Evolutionary conservation across 2,888 invertebrate genomes (phyloP).

Genomic region (Eudemis profundana): DNA sequence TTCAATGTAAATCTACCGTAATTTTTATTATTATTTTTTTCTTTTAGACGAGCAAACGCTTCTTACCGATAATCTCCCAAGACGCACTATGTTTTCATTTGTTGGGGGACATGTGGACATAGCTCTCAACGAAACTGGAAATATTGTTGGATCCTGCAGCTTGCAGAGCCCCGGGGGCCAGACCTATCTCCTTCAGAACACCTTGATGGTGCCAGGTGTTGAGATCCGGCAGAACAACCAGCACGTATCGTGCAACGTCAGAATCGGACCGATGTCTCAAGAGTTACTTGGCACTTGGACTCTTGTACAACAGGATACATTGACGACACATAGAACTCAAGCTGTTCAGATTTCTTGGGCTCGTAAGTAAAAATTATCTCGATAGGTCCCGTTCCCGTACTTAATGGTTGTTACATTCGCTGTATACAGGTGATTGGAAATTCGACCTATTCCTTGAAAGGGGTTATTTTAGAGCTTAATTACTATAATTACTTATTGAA

Average conservation of each 20-base stretch:
- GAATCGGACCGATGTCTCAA: conserved; percentile 36
- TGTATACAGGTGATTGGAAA: too few relatives aligned
- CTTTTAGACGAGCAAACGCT: conserved; percentile 29
- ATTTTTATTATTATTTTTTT: too few relatives aligned
- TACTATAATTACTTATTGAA: too few relatives aligned
- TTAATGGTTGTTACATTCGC: too few relatives aligned
- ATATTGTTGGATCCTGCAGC: conserved; percentile 26
- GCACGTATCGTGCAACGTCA: conserved; percentile 34
- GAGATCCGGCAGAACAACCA: conserved; percentile 16
- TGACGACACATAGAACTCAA: conserved; percentile 32
- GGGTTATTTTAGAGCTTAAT: too few relatives aligned
- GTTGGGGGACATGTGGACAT: conserved; percentile 34
- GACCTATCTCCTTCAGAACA: conserved; percentile 26
- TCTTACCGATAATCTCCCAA: conserved; percentile 22
- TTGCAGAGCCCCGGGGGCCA: conserved; percentile 25
- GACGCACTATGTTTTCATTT: conserved; percentile 19
- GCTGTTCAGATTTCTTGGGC: conserved; percentile 36
- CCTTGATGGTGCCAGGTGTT: conserved; percentile 32
- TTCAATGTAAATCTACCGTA: not conserved
- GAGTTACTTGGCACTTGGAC: conserved; percentile 34
- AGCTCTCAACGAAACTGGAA: conserved; percentile 35
- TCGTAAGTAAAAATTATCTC: conserved; percentile 29
- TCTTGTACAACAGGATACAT: conserved; percentile 32
- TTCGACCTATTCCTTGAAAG: too few relatives aligned
- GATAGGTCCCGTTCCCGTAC: not conserved